A percentile compares a stretch with the other conserved stretches of the same genome.
These are phyloP conservation scores for Cichlasoma orientale DNA, from an alignment of 2,797 vertebrate species.

Conservation along the genomic window DNA sequence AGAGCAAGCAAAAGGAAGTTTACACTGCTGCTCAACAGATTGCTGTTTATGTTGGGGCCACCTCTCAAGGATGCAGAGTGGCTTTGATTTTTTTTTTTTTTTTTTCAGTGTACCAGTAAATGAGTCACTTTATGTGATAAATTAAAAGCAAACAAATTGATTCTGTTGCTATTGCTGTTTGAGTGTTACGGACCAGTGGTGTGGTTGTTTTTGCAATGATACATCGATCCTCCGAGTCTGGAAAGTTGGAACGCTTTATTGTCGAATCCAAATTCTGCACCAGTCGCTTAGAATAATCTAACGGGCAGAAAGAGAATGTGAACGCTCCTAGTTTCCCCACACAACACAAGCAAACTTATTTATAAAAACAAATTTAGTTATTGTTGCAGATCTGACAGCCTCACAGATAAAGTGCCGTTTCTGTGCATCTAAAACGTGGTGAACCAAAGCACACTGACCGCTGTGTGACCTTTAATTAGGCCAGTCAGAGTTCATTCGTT, in stretches of 20 bases:
- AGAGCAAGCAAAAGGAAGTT: slow-evolving; percentile 74
- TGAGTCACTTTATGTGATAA: neutral
- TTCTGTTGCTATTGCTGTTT: neutral
- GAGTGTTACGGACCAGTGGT: neutral
- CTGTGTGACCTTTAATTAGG: neutral
- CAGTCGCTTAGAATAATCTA: neutral
- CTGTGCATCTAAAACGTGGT: neutral
- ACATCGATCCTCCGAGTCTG: neutral
- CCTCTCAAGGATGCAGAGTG: slow-evolving; percentile 43
- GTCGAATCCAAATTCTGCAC: neutral
- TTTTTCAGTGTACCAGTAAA: slow-evolving; percentile 42
- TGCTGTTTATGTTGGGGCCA: slow-evolving; percentile 76
- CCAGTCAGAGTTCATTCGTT: neutral
- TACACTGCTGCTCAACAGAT: slow-evolving; percentile 68
- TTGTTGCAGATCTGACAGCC: neutral
- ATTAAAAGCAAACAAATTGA: neutral
- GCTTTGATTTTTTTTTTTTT: slow-evolving; percentile 35
- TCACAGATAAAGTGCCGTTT: neutral
- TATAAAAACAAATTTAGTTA: neutral
- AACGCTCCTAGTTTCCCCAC: neutral
- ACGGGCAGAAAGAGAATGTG: neutral
- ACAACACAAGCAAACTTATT: neutral
- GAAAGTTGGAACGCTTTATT: neutral
- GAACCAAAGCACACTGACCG: neutral
- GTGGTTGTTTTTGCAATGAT: neutral